Evolutionary conservation across 2,113 vertebrate species (phyloP), one percentile per base, ranked within the genome.

Genomic region (Tursiops truncatus): DNA sequence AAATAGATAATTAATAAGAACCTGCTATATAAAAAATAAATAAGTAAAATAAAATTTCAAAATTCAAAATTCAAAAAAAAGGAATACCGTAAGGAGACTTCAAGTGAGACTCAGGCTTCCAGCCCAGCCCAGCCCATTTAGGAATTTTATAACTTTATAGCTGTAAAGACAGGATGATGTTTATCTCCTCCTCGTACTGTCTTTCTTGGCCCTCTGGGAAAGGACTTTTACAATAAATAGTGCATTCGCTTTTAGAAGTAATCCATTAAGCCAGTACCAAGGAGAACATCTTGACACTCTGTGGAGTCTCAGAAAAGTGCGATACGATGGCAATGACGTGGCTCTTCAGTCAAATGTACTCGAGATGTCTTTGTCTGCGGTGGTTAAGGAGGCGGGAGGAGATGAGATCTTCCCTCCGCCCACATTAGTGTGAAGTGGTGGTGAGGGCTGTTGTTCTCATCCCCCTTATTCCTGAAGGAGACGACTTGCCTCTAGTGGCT

Each of bases 281-380:
- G 73, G 47, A 81, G 96, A 94, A 95, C 95, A 97, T 87, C 95
- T 97, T 97, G 96, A 98, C 95, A 85, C 56, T 92, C 47, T 18
- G 0, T 36, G 28, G 20, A 86, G 68, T 33, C 82, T 94, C 47
- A 68, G 53, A 44, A 63, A 91, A 82, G 89, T 11, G 2, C 63
- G 36, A 13, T 67, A n/a, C 25, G 17, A 91, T 74, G 73, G 38
- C 31, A 63, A 1, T 93, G 28, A 90, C 92, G 67, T 83, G 63
- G 67, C 62, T 94, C 77, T 95, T 96, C 60, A 83, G 26, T n/a
- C 15, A n/a, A 65, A 70, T 77, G 25, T 7, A 9, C 71, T 96
- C 31, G 12, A 85, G 50, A 18, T 62, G 44, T 14, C 53, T 89
- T 63, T 93, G 65, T 36, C 26, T 67, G 13, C 0, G 0, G 28